A percentile compares a stretch with the other conserved stretches of the same genome.
phyloP scores from a whole-genome alignment of 1,140 invertebrate species.

The Drosophila kikkawai region DNA sequence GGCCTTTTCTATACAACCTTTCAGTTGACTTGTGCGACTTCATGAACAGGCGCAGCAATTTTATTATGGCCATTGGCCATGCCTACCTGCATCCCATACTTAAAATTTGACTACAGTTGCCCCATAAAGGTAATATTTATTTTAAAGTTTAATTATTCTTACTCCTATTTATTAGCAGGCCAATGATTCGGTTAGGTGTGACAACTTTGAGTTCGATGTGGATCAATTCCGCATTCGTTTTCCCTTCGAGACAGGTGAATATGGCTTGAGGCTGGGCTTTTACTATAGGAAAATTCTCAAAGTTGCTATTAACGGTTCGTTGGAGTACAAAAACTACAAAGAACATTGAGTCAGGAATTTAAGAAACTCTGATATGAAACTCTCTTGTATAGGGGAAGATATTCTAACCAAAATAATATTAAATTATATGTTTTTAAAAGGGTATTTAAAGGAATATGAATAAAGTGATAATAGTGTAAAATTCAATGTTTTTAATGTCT shows the following conservation, averaged over 20 bases:
- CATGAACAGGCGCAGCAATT: background rate
- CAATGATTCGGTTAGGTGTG: background rate
- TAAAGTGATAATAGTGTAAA: background rate
- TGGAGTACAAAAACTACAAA: slow-evolving; percentile 16
- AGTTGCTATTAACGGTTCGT: background rate
- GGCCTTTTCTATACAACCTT: background rate
- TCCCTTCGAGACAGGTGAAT: background rate
- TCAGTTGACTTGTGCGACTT: background rate
- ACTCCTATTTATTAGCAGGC: background rate
- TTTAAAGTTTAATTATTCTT: background rate
- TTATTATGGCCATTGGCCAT: background rate
- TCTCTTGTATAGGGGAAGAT: background rate
- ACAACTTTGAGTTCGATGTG: background rate
- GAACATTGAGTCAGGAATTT: background rate
- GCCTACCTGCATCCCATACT: background rate
- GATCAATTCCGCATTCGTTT: background rate
- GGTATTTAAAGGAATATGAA: background rate
- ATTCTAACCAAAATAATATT: background rate
- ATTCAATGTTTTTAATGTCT: background rate
- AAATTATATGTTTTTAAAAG: background rate
- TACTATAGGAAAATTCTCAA: background rate
- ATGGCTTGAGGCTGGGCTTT: background rate
- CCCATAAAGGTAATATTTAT: background rate
- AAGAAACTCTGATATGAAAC: background rate
- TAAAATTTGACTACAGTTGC: background rate